phyloP scores from a whole-genome alignment of 2,797 vertebrate genomes.

The Protonibea diacanthus region DNA sequence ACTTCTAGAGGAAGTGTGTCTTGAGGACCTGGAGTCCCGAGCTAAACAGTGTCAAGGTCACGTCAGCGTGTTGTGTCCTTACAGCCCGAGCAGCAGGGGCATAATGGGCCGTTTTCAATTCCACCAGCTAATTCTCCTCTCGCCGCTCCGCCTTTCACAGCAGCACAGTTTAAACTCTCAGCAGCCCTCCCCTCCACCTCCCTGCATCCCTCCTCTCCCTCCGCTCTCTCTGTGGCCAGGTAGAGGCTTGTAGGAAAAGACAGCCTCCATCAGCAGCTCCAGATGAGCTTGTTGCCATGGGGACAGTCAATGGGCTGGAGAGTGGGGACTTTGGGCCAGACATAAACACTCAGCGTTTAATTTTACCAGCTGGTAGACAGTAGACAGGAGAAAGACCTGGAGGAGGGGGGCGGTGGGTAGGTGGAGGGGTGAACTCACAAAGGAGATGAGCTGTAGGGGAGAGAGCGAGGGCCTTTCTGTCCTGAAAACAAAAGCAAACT shows the following conservation, averaged over 20 bases:
- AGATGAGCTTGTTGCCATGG: slow-evolving; percentile 89
- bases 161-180: slow-evolving; percentile 67
- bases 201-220: slow-evolving; percentile 30
- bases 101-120: slow-evolving; percentile 66
- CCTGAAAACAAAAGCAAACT: slow-evolving; percentile 63
- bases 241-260: slow-evolving; percentile 76
- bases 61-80: slow-evolving; percentile 26
- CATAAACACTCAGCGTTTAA: slow-evolving; percentile 83
- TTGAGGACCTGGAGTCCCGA: slow-evolving; percentile 45
- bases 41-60: slow-evolving; percentile 72
- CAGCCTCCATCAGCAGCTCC: slow-evolving; percentile 80
- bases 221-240: slow-evolving; percentile 70
- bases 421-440: slow-evolving; percentile 53
- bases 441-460: slow-evolving; percentile 48
- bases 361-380: slow-evolving; percentile 82
- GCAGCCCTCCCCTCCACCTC: slow-evolving; percentile 23
- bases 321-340: slow-evolving; percentile 83
- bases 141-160: slow-evolving; percentile 48
- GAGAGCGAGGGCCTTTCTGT: slow-evolving; percentile 57
- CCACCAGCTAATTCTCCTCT: slow-evolving; percentile 54
- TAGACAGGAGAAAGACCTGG: slow-evolving; percentile 57
- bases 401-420: slow-evolving; percentile 14
- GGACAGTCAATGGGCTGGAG: slow-evolving; percentile 85
- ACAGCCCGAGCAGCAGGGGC: slow-evolving; percentile 49
- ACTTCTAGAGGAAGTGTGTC: slow-evolving; percentile 34